A percentile compares a stretch with the other conserved stretches of the same genome.
Evolutionary conservation across 2,888 invertebrate species (phyloP).

Genomic region (Tuta absoluta): DNA sequence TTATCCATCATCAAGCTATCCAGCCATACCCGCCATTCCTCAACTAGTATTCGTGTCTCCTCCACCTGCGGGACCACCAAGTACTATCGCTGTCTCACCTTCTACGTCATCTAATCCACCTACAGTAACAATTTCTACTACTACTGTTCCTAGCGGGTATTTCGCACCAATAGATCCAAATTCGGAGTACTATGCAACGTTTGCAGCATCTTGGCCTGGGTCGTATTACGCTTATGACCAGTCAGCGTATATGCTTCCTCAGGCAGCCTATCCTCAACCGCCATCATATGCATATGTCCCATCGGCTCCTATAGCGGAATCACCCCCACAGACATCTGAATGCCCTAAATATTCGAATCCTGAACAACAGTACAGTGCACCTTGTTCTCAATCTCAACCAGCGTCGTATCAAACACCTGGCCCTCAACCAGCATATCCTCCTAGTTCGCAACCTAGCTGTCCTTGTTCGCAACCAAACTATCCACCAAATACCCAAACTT

Average conservation of each 20-base stretch:
- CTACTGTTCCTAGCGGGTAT: conserved; percentile 29
- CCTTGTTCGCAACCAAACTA: conserved; percentile 19
- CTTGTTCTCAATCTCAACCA: conserved; percentile 29
- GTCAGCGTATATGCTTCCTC: no score
- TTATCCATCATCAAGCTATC: conserved; percentile 38
- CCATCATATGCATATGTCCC: conserved; percentile 9
- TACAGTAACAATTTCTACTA: conserved; percentile 39
- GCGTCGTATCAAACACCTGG: conserved; percentile 23
- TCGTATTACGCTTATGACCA: conserved; percentile 19
- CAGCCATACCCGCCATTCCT: conserved; percentile 36
- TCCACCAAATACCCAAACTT: conserved; percentile 13
- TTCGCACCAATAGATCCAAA: conserved; percentile 10
- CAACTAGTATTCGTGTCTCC: conserved; percentile 55
- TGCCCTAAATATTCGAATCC: conserved; percentile 7
- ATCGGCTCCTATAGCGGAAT: background rate
- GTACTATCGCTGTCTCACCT: conserved; percentile 40
- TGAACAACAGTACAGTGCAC: conserved; percentile 13
- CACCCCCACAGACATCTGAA: conserved; percentile 33
- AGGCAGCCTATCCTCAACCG: conserved; percentile 9
- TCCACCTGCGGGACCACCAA: conserved; percentile 41
- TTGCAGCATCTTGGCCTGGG: background rate
- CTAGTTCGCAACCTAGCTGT: conserved; percentile 37
- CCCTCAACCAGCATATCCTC: conserved; percentile 31
- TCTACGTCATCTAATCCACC: conserved; percentile 41
- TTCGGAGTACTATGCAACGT: conserved; percentile 6